phyloP scores from a whole-genome alignment of 2,113 vertebrate genomes.

The Hemiprocne comata region DNA sequence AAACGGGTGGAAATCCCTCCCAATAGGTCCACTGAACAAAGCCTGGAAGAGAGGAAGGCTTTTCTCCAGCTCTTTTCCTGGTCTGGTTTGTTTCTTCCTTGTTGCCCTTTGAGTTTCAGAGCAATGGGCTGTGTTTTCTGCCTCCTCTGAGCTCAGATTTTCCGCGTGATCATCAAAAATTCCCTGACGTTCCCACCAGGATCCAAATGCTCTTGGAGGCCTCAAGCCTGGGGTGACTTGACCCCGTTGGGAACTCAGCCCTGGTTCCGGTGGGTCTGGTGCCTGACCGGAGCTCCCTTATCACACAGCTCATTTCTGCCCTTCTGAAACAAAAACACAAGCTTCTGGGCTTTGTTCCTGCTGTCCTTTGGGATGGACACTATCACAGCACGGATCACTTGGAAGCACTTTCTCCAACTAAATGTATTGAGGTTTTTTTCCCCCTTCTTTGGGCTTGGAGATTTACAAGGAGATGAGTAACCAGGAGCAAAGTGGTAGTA shows the following conservation, averaged over 20 bases:
- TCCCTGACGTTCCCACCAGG: neutral
- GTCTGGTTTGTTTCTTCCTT: neutral
- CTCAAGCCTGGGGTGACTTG: neutral
- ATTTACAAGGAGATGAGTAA: neutral
- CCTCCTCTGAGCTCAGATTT: neutral
- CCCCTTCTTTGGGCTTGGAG: neutral
- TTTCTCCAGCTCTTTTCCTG: neutral
- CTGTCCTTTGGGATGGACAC: neutral
- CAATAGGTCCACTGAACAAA: neutral
- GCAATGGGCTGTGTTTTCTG: neutral
- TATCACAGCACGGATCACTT: neutral
- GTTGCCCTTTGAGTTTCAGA: neutral
- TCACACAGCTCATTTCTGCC: neutral
- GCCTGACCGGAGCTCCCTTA: neutral
- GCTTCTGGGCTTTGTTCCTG: neutral
- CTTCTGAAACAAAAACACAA: neutral
- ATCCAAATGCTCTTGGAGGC: neutral
- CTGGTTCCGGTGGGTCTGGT: neutral
- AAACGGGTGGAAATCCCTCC: neutral
- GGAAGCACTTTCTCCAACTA: neutral
- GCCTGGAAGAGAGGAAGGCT: neutral
- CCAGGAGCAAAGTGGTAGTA: neutral
- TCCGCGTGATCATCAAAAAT: fast-evolving
- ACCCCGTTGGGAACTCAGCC: neutral
- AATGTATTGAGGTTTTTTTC: neutral